These are phyloP conservation scores for Monoplex corrugatus DNA, from an alignment of 2,888 invertebrate species.

Conservation along the genomic window DNA sequence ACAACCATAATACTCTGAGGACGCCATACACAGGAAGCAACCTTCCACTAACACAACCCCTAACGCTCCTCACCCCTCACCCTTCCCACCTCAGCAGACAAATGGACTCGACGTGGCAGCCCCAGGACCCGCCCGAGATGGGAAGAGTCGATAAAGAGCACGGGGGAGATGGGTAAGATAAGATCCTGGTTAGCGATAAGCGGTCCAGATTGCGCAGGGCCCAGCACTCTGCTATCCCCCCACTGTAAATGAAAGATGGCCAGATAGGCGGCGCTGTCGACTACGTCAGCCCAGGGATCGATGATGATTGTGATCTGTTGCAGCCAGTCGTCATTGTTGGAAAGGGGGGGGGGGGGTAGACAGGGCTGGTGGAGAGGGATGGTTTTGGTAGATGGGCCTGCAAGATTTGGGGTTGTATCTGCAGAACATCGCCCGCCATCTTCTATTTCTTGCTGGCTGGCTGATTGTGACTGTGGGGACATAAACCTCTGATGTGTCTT, in stretches of 20 bases:
- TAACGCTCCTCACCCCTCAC: too few species aligned
- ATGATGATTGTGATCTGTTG: constrained; percentile 49
- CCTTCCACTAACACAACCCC: too few species aligned
- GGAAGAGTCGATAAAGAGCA: constrained; percentile 52
- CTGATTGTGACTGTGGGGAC: too few species aligned
- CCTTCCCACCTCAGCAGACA: constrained; percentile 34
- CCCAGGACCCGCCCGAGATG: constrained; percentile 55
- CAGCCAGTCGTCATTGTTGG: constrained; percentile 48
- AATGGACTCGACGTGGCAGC: constrained; percentile 48
- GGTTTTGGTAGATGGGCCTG: not conserved
- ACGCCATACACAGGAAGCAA: too few species aligned
- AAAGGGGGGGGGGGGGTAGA: not conserved
- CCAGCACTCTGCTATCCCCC: constrained; percentile 46
- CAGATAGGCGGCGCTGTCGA: constrained; percentile 47
- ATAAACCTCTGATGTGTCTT: too few species aligned
- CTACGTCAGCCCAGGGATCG: constrained; percentile 47
- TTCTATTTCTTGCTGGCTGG: too few species aligned
- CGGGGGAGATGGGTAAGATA: constrained; percentile 53
- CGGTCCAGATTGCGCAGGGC: constrained; percentile 54
- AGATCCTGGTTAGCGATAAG: constrained; percentile 53
- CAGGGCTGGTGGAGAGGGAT: not conserved
- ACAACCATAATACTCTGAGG: not conserved
- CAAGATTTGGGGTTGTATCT: not conserved
- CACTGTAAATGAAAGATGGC: constrained; percentile 52
- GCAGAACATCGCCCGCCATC: too few species aligned